These are phyloP conservation scores for Astyanax mexicanus DNA, from an alignment of 2,797 vertebrate genomes.

Conservation along the genomic window DNA sequence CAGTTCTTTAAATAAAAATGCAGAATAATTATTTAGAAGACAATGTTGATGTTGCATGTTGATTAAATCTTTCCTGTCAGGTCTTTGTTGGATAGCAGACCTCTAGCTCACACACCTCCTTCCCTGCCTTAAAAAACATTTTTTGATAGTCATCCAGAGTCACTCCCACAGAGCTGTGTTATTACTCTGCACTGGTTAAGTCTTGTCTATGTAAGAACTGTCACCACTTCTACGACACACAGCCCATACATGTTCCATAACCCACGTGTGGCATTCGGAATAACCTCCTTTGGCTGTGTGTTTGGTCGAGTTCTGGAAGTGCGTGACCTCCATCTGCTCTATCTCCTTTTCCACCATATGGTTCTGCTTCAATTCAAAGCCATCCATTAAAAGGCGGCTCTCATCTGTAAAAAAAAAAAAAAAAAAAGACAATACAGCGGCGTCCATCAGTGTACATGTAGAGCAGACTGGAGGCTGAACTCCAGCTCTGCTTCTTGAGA, in stretches of 20 bases:
- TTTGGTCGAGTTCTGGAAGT: conserved; percentile 60
- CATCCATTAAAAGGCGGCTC: conserved; percentile 71
- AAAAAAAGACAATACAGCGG: conserved; percentile 53
- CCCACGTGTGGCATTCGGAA: conserved; percentile 46
- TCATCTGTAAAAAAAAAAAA: conserved; percentile 51
- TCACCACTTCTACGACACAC: conserved; percentile 10
- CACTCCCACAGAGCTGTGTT: background rate
- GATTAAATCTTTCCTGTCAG: no score
- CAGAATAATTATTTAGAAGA: no score
- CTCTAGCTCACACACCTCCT: no score
- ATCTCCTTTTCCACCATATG: conserved; percentile 81
- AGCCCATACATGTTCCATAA: conserved; percentile 41
- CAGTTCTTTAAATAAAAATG: no score
- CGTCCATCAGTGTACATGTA: conserved; percentile 40
- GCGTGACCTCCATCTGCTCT: conserved; percentile 71
- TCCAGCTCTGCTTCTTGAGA: conserved; percentile 17
- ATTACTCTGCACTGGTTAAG: background rate
- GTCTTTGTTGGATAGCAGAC: no score
- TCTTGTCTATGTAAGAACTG: conserved; percentile 4
- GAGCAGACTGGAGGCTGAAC: conserved; percentile 21
- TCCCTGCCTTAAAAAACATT: no score
- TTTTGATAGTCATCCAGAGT: no score
- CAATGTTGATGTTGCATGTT: no score
- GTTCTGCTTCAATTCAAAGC: conserved; percentile 77
- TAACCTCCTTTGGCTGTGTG: conserved; percentile 54